phyloP scores from a whole-genome alignment of 1,140 invertebrate species.

The Ostrea edulis region DNA sequence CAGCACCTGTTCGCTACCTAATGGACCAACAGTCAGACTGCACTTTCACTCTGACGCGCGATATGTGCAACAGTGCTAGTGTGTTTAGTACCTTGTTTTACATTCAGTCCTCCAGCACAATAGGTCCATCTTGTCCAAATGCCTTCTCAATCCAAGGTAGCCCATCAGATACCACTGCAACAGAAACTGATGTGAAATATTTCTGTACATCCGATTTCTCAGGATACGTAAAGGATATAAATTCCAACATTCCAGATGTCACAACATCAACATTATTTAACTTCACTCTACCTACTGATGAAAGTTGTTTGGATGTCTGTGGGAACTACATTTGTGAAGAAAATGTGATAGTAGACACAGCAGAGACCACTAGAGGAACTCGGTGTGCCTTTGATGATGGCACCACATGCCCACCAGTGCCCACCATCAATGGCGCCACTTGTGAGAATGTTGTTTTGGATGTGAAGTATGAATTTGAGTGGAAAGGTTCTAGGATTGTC shows the following conservation, averaged over 20 bases:
- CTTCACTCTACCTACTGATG: constrained; percentile 40
- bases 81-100: constrained; percentile 63
- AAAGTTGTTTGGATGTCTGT: constrained; percentile 42
- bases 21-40: constrained; percentile 59
- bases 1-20: constrained; percentile 65
- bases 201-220: constrained; percentile 53
- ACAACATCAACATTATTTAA: constrained; percentile 50
- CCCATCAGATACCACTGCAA: not conserved
- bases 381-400: constrained; percentile 63
- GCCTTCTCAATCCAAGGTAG: constrained; percentile 51
- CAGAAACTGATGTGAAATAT: constrained; percentile 52
- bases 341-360: not conserved
- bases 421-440: not conserved
- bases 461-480: constrained; percentile 58
- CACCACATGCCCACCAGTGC: constrained; percentile 48
- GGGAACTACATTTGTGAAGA: constrained; percentile 49
- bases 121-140: constrained; percentile 54
- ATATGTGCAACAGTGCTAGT: constrained; percentile 51
- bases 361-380: constrained; percentile 37
- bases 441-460: constrained; percentile 59
- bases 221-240: constrained; percentile 47
- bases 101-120: constrained; percentile 50
- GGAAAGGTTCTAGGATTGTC: constrained; percentile 53
- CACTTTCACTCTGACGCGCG: constrained; percentile 48
- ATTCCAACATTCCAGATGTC: not conserved